phyloP scores from a whole-genome alignment of 2,888 invertebrate genomes.

The Anoplius nigerrimus region DNA sequence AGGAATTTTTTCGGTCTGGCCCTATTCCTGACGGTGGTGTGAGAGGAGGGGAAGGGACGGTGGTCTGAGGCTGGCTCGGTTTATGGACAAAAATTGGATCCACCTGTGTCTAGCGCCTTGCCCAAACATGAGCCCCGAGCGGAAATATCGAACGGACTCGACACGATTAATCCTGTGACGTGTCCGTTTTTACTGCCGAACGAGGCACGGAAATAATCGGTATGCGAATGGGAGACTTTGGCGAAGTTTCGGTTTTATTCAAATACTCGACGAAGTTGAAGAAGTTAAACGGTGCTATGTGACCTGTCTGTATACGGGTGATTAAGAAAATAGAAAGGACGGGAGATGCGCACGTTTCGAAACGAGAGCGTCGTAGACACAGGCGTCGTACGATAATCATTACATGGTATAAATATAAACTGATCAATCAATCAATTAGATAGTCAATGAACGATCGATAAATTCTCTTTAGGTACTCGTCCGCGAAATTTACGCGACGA shows the following conservation, averaged over 20 bases:
- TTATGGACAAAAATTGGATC: constrained; percentile 68
- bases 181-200: no score
- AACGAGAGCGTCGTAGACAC: constrained; percentile 48
- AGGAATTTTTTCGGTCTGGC: neutral
- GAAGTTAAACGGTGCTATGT: neutral
- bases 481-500: constrained; percentile 38
- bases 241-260: neutral
- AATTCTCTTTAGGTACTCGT: constrained; percentile 54
- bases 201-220: no score
- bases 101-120: constrained; percentile 59
- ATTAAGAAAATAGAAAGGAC: neutral
- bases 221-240: neutral
- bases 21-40: constrained; percentile 47
- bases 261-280: no score
- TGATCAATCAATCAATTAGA: constrained; percentile 47
- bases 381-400: constrained; percentile 47
- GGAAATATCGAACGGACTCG: no score
- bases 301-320: neutral
- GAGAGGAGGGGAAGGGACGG: constrained; percentile 69
- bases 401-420: constrained; percentile 54
- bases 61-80: constrained; percentile 72
- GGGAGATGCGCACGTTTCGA: neutral
- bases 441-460: constrained; percentile 52
- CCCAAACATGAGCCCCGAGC: neutral
- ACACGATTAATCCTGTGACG: no score